Conservation (phyloP, 2,797 vertebrate species). For the Chrysocyon brachyurus region DNA sequence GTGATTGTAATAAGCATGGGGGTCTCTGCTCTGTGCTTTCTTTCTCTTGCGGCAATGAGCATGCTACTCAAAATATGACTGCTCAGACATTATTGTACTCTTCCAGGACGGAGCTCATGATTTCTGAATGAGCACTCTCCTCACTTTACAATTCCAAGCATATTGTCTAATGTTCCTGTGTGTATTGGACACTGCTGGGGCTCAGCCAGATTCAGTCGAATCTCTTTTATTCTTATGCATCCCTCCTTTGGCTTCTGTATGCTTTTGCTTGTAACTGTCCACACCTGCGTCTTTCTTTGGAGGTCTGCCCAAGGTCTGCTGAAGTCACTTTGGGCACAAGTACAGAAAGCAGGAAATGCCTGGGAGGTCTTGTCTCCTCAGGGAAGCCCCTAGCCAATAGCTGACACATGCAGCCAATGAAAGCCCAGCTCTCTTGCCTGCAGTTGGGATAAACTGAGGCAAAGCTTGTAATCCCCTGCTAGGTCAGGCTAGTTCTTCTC, state of each 20-base stretch:
- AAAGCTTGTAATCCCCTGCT: background rate
- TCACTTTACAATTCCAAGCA: background rate
- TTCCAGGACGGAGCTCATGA: background rate
- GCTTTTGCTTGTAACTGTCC: background rate
- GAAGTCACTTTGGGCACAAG: background rate
- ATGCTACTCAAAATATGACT: background rate
- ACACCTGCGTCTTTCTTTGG: background rate
- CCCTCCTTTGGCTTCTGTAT: background rate
- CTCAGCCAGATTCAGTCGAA: background rate
- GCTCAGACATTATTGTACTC: background rate
- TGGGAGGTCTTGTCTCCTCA: background rate
- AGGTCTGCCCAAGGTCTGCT: background rate
- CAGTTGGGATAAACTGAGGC: background rate
- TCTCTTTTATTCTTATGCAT: background rate
- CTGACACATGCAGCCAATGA: background rate
- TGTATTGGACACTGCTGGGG: background rate
- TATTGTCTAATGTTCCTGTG: background rate
- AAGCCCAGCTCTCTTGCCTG: background rate
- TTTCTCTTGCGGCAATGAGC: background rate
- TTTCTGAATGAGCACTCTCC: background rate
- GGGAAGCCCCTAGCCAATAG: background rate
- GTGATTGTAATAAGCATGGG: background rate
- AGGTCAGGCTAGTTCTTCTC: background rate
- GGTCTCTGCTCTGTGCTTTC: background rate
- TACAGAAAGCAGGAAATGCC: background rate